Percentiles rank a stretch among this genome's conserved stretches.
Evolutionary conservation across 2,888 invertebrate genomes (phyloP).

Genomic region (Octodonta nipae): DNA sequence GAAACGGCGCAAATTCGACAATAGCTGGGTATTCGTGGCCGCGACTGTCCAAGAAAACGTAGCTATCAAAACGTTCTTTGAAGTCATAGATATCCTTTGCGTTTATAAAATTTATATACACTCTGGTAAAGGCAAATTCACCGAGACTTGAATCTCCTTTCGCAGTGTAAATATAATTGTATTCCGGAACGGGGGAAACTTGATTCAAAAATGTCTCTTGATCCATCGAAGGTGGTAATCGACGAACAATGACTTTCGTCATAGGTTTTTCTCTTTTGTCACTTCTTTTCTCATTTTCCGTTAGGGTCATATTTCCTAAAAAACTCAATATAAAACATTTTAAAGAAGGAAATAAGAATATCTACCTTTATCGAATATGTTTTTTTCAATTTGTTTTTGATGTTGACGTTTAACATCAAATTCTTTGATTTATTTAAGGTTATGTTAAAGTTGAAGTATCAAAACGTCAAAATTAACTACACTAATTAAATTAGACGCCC

Average conservation of each 20-base stretch:
- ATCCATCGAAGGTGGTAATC: slow-evolving; percentile 82
- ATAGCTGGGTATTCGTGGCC: slow-evolving; percentile 86
- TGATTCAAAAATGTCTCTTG: slow-evolving; percentile 80
- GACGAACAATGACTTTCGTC: slow-evolving; percentile 69
- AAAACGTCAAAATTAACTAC: too few relatives aligned
- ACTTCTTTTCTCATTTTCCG: slow-evolving; percentile 21
- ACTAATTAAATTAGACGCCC: too few relatives aligned
- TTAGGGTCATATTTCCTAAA: slow-evolving; percentile 18
- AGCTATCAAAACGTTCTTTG: slow-evolving; percentile 90
- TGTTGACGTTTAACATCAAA: too few relatives aligned
- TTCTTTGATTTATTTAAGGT: too few relatives aligned
- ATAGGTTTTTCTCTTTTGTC: slow-evolving; percentile 53
- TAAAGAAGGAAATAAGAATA: too few relatives aligned
- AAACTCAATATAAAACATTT: too few relatives aligned
- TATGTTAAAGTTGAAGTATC: too few relatives aligned
- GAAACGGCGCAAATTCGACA: slow-evolving; percentile 90
- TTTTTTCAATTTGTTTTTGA: too few relatives aligned
- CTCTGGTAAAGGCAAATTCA: slow-evolving; percentile 65
- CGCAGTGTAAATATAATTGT: slow-evolving; percentile 79
- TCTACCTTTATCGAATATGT: too few relatives aligned
- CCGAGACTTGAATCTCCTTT: slow-evolving; percentile 72
- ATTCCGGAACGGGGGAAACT: slow-evolving; percentile 80
- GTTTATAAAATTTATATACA: slow-evolving; percentile 80
- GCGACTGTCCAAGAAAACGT: slow-evolving; percentile 85
- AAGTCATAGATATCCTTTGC: slow-evolving; percentile 78